These are phyloP conservation scores for Eumeta japonica DNA, from an alignment of 1,140 invertebrate genomes.

Conservation along the genomic window DNA sequence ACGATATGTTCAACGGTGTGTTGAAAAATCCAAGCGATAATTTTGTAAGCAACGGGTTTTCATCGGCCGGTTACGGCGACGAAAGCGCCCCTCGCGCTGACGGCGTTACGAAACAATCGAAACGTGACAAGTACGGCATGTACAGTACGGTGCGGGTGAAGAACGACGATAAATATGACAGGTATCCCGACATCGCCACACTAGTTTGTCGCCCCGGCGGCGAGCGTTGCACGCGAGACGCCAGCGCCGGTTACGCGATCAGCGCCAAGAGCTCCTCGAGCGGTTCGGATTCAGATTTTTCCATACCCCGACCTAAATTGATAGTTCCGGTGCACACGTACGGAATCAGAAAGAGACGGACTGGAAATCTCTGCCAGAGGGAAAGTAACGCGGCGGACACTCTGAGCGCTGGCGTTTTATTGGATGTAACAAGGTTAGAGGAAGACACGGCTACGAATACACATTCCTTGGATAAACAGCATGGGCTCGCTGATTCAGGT, in stretches of 20 bases:
- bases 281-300: conserved; percentile 66
- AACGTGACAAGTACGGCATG: conserved; percentile 46
- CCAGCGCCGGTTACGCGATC: conserved; percentile 39
- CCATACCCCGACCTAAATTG: conserved; percentile 78
- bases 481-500: neutral
- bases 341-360: conserved; percentile 71
- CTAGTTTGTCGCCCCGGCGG: conserved; percentile 15
- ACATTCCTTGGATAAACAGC: neutral
- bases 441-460: neutral
- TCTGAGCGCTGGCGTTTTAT: conserved; percentile 39
- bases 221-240: conserved; percentile 45
- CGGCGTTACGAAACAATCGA: conserved; percentile 38
- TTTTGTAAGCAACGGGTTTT: conserved; percentile 30
- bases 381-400: conserved; percentile 45
- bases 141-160: conserved; percentile 56
- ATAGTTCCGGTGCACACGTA: conserved; percentile 86
- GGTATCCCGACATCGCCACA: conserved; percentile 42
- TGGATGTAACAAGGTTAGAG: conserved; percentile 41
- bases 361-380: conserved; percentile 66
- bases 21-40: conserved; percentile 23
- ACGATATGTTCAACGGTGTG: conserved; percentile 40
- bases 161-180: conserved; percentile 50
- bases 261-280: conserved; percentile 51
- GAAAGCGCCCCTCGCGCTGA: conserved; percentile 51
- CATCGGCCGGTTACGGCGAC: conserved; percentile 29